Base-by-base conservation (phyloP, 1,140 invertebrate species). In the Dendrolimus kikuchii region DNA sequence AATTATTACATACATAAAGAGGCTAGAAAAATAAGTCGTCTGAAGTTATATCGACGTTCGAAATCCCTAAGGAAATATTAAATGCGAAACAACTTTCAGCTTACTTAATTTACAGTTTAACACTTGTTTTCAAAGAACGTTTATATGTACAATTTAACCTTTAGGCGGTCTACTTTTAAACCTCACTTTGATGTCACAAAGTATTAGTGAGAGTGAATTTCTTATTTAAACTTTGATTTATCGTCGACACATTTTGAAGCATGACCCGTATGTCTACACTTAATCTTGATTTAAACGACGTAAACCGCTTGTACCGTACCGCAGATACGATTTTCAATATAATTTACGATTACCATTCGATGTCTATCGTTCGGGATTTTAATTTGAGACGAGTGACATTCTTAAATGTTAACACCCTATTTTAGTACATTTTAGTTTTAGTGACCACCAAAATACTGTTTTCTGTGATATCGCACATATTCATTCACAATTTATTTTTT, bases 221-320 rank as follows among this genome's bases (percentile, higher is more conserved):
- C 74, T 82, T 77, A 75, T 77, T 77, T 73, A 74, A 67, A 60
- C 53, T 57, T 70, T 81, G 77, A 81, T 81, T 81, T 83, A 80
- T 77, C 10, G 65, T 49, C 55, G 70, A 81, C 75, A 69, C 51
- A 62, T 68, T 74, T 73, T 80, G 77, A 81, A 69, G 68, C 64
- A 79, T 66, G 61, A 69, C 69, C 66, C 69, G 70, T 74, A 66
- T 72, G 66, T 53, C 62, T 49, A 61, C 58, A 77, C 70, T 82
- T 73, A 80, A 78, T 81, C 79, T 79, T 81, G 80, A 79, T 79
- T 81, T 83, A 81, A 64, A 66, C 49, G 74, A 71, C 72, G 52
- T 66, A 66, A 64, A 69, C 66, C 61, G 67, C 66, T 67, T 72
- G 66, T 73, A 23, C 23, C 69, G 54, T 57, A 63, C 58, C 55